phyloP scores from a whole-genome alignment of 2,888 invertebrate genomes.

The Cephalotes varians region DNA sequence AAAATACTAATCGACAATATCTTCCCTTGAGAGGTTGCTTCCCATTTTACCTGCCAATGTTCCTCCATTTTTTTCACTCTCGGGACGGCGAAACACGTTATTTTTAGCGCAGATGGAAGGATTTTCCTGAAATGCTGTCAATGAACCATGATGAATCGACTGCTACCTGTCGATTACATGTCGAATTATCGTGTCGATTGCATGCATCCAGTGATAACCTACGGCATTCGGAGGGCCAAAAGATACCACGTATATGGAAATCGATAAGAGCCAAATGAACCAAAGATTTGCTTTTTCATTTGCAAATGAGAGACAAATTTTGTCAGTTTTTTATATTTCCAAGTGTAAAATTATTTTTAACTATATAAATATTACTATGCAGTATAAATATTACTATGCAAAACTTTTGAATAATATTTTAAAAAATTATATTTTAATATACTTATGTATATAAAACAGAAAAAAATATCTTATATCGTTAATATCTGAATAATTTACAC shows the following conservation, averaged over 20 bases:
- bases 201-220: slow-evolving; percentile 20
- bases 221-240: not conserved
- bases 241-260: not conserved
- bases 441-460: not conserved
- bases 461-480: not conserved
- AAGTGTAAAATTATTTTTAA: not conserved
- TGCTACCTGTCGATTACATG: slow-evolving; percentile 33
- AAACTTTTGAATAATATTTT: not conserved
- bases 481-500: not conserved
- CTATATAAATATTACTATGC: not conserved
- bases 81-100: slow-evolving; percentile 12
- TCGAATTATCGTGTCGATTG: slow-evolving; percentile 45
- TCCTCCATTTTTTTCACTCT: slow-evolving; percentile 18
- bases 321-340: not conserved
- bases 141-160: not conserved
- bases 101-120: slow-evolving; percentile 7
- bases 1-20: not conserved
- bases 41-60: slow-evolving; percentile 1
- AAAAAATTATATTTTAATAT: not conserved
- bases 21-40: not conserved
- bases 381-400: not conserved
- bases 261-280: not conserved
- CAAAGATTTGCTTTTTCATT: not conserved
- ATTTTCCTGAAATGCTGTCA: slow-evolving; percentile 33
- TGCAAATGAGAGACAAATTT: not conserved